These are phyloP conservation scores for Acleris literana DNA, from an alignment of 2,888 invertebrate species.

Conservation along the genomic window DNA sequence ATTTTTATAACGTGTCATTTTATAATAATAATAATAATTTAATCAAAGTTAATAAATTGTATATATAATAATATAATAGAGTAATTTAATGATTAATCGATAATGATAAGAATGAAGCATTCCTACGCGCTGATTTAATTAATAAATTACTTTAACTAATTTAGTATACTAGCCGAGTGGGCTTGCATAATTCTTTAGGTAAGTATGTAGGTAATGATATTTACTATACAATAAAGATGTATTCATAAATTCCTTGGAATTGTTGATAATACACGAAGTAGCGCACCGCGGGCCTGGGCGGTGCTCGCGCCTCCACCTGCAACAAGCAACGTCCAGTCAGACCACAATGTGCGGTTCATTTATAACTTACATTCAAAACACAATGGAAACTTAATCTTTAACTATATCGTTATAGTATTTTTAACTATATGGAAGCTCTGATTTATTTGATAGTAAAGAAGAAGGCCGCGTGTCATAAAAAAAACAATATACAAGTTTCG, in stretches of 20 bases:
- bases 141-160: conserved; percentile 87
- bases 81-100: conserved; percentile 84
- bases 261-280: conserved; percentile 72
- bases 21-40: conserved; percentile 83
- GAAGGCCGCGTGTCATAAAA: no score
- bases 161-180: conserved; percentile 84
- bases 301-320: conserved; percentile 59
- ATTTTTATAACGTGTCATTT: conserved; percentile 83
- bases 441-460: no score
- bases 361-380: no score
- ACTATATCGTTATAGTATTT: no score
- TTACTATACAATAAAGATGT: conserved; percentile 76
- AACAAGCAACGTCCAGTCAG: conserved; percentile 21
- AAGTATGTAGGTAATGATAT: conserved; percentile 78
- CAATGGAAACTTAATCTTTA: no score
- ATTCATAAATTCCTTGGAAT: conserved; percentile 75
- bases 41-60: conserved; percentile 84
- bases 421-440: no score
- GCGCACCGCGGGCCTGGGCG: conserved; percentile 62
- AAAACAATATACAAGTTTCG: no score
- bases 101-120: conserved; percentile 85
- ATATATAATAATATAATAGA: conserved; percentile 84
- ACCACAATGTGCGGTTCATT: not conserved
- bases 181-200: conserved; percentile 73
- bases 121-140: conserved; percentile 84